Evolutionary conservation across 1,140 invertebrate genomes (phyloP).

Genomic region (Phthorimaea operculella): DNA sequence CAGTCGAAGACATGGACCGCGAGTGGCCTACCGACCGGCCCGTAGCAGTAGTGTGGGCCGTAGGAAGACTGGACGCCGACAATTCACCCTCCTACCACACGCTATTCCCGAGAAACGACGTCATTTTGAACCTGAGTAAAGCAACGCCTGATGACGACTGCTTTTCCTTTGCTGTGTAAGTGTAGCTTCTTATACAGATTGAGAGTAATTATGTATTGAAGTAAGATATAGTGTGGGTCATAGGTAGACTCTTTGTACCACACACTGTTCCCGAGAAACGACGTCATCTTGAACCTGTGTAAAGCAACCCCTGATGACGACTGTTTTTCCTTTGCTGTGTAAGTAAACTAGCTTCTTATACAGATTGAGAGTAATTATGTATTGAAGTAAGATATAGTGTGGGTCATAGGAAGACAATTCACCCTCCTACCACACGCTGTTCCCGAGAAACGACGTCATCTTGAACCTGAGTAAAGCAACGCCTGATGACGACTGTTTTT

Average conservation of each 20-base stretch:
- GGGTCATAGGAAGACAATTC: constrained; percentile 86
- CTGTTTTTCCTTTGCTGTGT: constrained; percentile 77
- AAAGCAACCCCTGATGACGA: constrained; percentile 72
- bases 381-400: no score
- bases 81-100: constrained; percentile 88
- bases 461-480: constrained; percentile 76
- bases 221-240: constrained; percentile 90
- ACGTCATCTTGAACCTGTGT: constrained; percentile 75
- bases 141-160: constrained; percentile 75
- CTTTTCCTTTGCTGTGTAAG: constrained; percentile 73
- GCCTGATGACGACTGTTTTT: constrained; percentile 74
- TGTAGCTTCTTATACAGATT: constrained; percentile 1
- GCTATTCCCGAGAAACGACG: constrained; percentile 77
- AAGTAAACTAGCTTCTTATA: constrained; percentile 16
- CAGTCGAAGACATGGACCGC: constrained; percentile 83
- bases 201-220: no score
- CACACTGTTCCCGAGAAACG: constrained; percentile 79
- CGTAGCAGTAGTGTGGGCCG: constrained; percentile 84
- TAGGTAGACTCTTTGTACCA: constrained; percentile 88
- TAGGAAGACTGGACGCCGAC: constrained; percentile 82
- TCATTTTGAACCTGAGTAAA: constrained; percentile 75
- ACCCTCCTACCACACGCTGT: constrained; percentile 87
- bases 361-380: no score
- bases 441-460: constrained; percentile 76
- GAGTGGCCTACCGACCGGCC: constrained; percentile 75